Evolutionary conservation across 2,797 vertebrate genomes (phyloP), one percentile per base, ranked within the genome.

Genomic region (Lacerta viridis): DNA sequence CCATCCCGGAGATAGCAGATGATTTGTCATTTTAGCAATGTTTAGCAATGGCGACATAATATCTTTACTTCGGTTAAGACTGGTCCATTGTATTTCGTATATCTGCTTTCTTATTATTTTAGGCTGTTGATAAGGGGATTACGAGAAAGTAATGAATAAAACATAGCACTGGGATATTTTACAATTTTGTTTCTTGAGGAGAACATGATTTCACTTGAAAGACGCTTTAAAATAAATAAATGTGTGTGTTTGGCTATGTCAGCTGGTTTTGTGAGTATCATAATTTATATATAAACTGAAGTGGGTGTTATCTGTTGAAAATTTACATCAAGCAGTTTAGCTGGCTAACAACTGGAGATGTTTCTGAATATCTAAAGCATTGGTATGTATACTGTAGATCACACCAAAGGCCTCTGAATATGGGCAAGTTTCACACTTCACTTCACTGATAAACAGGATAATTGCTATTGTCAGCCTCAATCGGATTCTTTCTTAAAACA

Each of bases 201-300:
- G 84, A 90, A 6, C 29, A 83, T 87, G 87, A 89, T 92, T 90
- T 93, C 4, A 82, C 1, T 90, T 79, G 69, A 88, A n/a, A 90
- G 0, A 0, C 18, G 55, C 90, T 88, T 80, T 66, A 33, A 50
- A 61, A 46, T 36, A 41, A 27, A 81, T 27, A 68, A 83, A 18
- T 55, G 36, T 74, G 88, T 90, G 68, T 33, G 27, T 82, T 20
- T 88, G n/a, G 18, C 69, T 92, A 94, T 93, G 85, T 92, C 91
- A 91, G 82, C 83, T 91, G 84, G 41, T 85, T 95, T 92, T 90
- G 74, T 79, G 18, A 89, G 77, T 82, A 69, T 20, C 66, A 61
- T 92, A 91, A 92, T 95, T 95, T 90, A 90, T n/a, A 92, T 43
- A 55, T 87, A 87, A 64, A 83, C 89, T 92, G 80, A 90, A 72